Evolutionary conservation across 2,797 vertebrate genomes (phyloP).

Genomic region (Gila robusta): DNA sequence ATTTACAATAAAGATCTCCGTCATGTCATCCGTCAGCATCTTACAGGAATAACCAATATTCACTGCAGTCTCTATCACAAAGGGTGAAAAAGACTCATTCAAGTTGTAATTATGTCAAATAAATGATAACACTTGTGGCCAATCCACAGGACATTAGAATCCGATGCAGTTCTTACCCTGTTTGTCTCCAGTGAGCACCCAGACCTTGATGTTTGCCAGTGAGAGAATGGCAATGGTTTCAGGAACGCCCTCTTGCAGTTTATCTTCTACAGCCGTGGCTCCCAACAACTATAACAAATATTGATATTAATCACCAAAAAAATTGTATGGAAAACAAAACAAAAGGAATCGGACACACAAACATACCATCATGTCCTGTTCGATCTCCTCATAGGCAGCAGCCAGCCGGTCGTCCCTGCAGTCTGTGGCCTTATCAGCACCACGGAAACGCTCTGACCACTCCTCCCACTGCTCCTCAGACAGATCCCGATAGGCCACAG

Average conservation of each 20-base stretch:
- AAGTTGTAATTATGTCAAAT: not conserved
- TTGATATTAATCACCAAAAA: constrained; percentile 18
- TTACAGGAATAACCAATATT: constrained; percentile 97
- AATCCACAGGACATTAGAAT: not conserved
- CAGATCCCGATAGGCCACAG: constrained; percentile 89
- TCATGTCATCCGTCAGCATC: constrained; percentile 94
- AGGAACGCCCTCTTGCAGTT: constrained; percentile 92
- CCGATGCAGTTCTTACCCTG: constrained; percentile 79
- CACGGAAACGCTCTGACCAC: constrained; percentile 82
- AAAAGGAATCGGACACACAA: constrained; percentile 20
- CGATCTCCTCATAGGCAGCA: constrained; percentile 88
- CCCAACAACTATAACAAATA: constrained; percentile 83
- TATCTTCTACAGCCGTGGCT: constrained; percentile 95
- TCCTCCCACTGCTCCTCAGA: constrained; percentile 86
- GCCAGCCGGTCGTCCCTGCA: constrained; percentile 87
- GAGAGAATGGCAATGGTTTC: constrained; percentile 93
- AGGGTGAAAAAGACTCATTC: not conserved
- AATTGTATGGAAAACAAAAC: not conserved
- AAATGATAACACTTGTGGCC: not conserved
- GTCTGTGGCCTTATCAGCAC: constrained; percentile 78
- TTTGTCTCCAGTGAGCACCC: constrained; percentile 95
- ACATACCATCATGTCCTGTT: constrained; percentile 90
- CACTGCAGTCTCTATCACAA: constrained; percentile 88
- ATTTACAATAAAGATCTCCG: constrained; percentile 88
- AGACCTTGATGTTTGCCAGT: constrained; percentile 95